These are phyloP conservation scores for Rhinogobius similis DNA, from an alignment of 2,113 vertebrate species.

Conservation along the genomic window DNA sequence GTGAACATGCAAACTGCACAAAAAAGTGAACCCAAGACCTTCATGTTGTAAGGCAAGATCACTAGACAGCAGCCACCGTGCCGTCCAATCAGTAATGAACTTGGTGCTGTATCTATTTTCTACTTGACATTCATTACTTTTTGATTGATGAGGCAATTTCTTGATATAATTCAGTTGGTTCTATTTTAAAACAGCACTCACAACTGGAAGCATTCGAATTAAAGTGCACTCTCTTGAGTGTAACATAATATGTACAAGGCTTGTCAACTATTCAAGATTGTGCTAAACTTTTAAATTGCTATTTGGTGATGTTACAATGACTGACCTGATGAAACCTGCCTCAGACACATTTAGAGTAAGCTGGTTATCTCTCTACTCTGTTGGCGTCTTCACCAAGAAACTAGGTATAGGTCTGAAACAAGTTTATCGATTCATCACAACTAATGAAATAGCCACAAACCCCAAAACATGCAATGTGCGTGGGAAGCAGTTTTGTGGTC, in stretches of 20 bases:
- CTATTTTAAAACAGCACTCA: constrained; percentile 19
- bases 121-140: constrained; percentile 41
- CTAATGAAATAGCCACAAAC: neutral
- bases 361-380: constrained; percentile 67
- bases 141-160: constrained; percentile 25
- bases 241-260: neutral
- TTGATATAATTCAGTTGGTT: constrained; percentile 22
- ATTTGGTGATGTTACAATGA: constrained; percentile 40
- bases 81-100: neutral
- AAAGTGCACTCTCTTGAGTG: neutral
- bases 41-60: neutral
- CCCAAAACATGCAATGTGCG: neutral
- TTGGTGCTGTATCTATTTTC: constrained; percentile 1
- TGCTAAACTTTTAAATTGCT: constrained; percentile 37
- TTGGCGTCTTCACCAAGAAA: constrained; percentile 60
- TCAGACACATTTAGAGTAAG: constrained; percentile 58
- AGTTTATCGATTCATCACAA: neutral
- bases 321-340: constrained; percentile 50
- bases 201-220: neutral
- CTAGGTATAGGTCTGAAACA: constrained; percentile 57
- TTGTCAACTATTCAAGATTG: constrained; percentile 17
- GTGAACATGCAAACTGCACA: neutral
- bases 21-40: neutral
- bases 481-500: neutral
- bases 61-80: neutral